A percentile compares a stretch with the other conserved stretches of the same genome.
phyloP scores from a whole-genome alignment of 2,113 vertebrate genomes.

The Rhabdomys dilectus region DNA sequence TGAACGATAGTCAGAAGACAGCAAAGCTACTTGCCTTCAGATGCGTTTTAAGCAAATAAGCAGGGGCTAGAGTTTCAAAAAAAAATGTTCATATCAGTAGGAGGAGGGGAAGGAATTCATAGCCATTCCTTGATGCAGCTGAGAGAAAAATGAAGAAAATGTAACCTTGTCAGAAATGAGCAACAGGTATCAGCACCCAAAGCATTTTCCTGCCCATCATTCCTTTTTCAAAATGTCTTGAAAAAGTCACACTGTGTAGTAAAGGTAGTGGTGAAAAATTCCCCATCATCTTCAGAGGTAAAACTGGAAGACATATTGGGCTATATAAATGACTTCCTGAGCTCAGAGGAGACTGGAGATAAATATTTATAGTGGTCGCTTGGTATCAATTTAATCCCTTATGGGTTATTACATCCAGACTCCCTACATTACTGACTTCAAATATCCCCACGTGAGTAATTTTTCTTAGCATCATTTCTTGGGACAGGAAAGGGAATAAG shows the following conservation, averaged over 20 bases:
- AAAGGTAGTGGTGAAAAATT: neutral
- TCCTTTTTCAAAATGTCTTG: conserved; percentile 31
- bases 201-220: neutral
- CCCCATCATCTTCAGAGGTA: neutral
- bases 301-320: conserved; percentile 17
- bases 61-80: neutral
- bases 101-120: neutral
- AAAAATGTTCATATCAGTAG: neutral
- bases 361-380: conserved; percentile 56
- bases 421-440: neutral
- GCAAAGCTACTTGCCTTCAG: neutral
- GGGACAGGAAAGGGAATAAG: neutral
- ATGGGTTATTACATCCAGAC: neutral
- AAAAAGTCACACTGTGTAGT: neutral
- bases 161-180: neutral
- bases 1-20: neutral
- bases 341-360: conserved; percentile 33
- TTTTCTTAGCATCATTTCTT: neutral
- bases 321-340: conserved; percentile 33
- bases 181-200: neutral
- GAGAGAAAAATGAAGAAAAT: neutral
- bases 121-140: neutral
- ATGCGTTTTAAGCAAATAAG: neutral
- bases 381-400: conserved; percentile 33
- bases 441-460: neutral